Evolutionary conservation across 2,888 invertebrate genomes (phyloP).

Genomic region (Pinctada fucata): DNA sequence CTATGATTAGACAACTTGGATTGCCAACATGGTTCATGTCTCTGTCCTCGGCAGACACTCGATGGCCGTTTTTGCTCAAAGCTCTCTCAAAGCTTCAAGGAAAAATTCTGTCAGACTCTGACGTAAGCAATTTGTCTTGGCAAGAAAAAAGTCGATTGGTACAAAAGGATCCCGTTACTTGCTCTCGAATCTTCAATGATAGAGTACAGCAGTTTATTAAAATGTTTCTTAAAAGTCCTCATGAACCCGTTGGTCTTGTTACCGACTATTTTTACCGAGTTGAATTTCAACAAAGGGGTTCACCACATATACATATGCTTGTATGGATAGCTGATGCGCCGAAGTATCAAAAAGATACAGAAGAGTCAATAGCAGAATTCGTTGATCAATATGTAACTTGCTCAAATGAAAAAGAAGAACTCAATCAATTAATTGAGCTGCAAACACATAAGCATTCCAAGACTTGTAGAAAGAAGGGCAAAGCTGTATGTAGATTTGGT

Average conservation of each 20-base stretch:
- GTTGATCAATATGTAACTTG: constrained; percentile 45
- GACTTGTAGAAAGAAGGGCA: too few relatives aligned
- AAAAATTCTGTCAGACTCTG: not conserved
- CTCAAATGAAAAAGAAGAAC: not conserved
- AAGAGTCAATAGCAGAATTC: constrained; percentile 29
- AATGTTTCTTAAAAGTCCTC: constrained; percentile 8
- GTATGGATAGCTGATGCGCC: too few relatives aligned
- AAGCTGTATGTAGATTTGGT: too few relatives aligned
- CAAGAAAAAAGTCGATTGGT: constrained; percentile 36
- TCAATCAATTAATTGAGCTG: constrained; percentile 31
- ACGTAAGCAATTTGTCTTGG: constrained; percentile 25
- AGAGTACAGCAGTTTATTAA: too few relatives aligned
- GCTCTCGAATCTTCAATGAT: too few relatives aligned
- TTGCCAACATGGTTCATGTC: too few relatives aligned
- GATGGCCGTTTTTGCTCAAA: constrained; percentile 2
- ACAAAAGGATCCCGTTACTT: constrained; percentile 36
- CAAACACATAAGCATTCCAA: constrained; percentile 11
- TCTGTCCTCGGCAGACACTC: too few relatives aligned
- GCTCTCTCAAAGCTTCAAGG: constrained; percentile 38
- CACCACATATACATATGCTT: constrained; percentile 46
- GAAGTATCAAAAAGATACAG: not conserved
- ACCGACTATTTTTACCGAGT: constrained; percentile 13
- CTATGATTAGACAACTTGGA: too few relatives aligned
- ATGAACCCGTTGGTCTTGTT: constrained; percentile 38
- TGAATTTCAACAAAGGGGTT: constrained; percentile 42